phyloP scores from a whole-genome alignment of 2,113 vertebrate genomes.

The Lasiurus cinereus region DNA sequence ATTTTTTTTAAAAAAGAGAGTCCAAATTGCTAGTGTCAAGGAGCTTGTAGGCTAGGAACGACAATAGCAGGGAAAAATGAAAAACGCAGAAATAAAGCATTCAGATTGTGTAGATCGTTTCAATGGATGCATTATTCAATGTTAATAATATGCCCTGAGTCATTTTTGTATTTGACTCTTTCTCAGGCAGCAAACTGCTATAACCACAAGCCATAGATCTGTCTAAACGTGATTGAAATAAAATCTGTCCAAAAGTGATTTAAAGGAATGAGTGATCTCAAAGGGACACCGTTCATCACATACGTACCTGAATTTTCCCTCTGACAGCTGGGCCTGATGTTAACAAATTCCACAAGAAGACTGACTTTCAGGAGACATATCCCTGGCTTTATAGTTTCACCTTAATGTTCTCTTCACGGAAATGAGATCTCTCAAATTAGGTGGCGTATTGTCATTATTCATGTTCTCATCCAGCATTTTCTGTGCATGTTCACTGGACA shows the following conservation, averaged over 20 bases:
- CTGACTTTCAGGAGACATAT: not conserved
- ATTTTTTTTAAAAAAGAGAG: no score
- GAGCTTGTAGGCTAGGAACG: not conserved
- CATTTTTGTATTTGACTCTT: slow-evolving; percentile 39
- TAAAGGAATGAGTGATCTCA: not conserved
- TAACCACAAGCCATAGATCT: slow-evolving; percentile 64
- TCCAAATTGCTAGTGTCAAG: no score
- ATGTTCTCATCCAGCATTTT: not conserved
- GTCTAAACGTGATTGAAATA: slow-evolving; percentile 55
- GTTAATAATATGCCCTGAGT: not conserved
- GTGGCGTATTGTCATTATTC: not conserved
- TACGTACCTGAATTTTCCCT: not conserved
- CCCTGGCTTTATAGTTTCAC: not conserved
- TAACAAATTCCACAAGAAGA: not conserved
- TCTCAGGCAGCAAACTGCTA: slow-evolving; percentile 21
- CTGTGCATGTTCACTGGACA: not conserved
- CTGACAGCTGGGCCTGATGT: not conserved
- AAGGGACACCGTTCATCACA: not conserved
- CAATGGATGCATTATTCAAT: not conserved
- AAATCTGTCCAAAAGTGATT: slow-evolving; percentile 9
- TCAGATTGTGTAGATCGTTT: not conserved
- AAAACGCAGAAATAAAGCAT: not conserved
- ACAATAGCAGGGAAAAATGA: not conserved
- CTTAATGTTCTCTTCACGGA: not conserved
- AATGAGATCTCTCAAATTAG: not conserved